Base-by-base conservation (phyloP, 2,888 invertebrate species). In the Sphecodes monilicornis region DNA sequence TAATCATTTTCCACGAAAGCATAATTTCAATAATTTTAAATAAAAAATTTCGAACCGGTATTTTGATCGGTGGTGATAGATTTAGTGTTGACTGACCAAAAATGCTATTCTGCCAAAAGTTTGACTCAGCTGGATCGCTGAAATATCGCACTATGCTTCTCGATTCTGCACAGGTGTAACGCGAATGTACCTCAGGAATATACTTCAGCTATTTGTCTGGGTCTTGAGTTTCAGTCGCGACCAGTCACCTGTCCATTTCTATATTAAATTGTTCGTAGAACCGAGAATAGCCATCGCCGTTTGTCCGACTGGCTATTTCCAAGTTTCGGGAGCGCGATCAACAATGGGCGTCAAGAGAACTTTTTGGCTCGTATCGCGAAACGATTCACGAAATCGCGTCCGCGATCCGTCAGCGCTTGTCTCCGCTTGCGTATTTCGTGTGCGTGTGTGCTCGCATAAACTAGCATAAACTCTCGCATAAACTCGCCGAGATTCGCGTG, bases 321-420 rank as follows among this genome's bases (percentile, higher is more conserved):
- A 84, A 82, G 73, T 43, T 84, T 77, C 73, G 11, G 43, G 76
- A 82, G 64, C 73, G 54, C 60, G 3, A 78, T 39, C 57, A 73
- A 84, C 84, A 84, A 84, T 82, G 83, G 83, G 26, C 60, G 68
- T 4, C 71, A 29, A 18, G 54, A 22, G 66, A 72, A 41, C 26
- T 46, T 32, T 39, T 83, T 84, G 84, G 83, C 84, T 74, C 83
- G 64, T 18, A 13, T 13, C 66, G 50, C 54, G 54, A 74, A 50
- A 80, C 64, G 69, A 76, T 60, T 73, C 64, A 26, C 57, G 81
- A 50, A 73, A 78, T 46, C 26, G 69, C 69, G 57, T 71, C 29
- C 71, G 43, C 78, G 66, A 68, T 29, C n/a, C 68, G 50, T 73
- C 68, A 32, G 13, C 16, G n/a, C 29, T 46, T 50, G 68, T 54